Evolutionary conservation across 2,888 invertebrate genomes (phyloP).

Genomic region (Drosophila kuntzei): DNA sequence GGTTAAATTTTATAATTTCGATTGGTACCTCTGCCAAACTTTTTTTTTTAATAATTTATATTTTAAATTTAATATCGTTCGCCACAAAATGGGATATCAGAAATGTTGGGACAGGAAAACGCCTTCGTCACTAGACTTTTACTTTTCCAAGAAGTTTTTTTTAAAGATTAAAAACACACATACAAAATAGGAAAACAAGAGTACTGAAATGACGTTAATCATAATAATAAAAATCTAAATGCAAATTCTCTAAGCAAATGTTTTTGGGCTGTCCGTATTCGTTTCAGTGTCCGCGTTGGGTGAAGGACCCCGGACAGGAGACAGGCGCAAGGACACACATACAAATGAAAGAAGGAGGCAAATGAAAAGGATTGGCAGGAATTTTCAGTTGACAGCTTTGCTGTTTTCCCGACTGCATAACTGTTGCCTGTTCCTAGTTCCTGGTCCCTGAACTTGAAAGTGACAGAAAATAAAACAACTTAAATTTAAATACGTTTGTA

Average conservation of each 20-base stretch:
- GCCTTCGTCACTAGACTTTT: too few species aligned
- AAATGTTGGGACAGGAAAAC: too few species aligned
- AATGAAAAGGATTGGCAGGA: constrained; percentile 23
- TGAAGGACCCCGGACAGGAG: not conserved
- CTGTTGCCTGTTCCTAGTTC: not conserved
- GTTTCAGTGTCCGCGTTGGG: not conserved
- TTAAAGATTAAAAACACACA: constrained; percentile 8
- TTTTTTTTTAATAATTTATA: too few species aligned
- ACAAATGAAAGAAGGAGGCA: not conserved
- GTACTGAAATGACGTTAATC: constrained; percentile 19
- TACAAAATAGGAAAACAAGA: constrained; percentile 18
- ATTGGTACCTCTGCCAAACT: too few species aligned
- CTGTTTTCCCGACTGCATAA: constrained; percentile 28
- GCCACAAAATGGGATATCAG: too few species aligned
- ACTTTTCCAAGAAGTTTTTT: too few species aligned
- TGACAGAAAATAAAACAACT: constrained; percentile 24
- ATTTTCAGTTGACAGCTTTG: constrained; percentile 36
- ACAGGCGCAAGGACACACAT: constrained; percentile 42
- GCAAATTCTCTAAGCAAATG: constrained; percentile 31
- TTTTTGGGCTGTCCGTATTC: constrained; percentile 9
- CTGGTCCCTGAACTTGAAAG: constrained; percentile 63
- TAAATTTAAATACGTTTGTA: constrained; percentile 20
- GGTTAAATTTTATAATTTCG: too few species aligned
- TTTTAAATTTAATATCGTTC: too few species aligned
- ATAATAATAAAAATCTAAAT: constrained; percentile 41